These are phyloP conservation scores for Shinisaurus crocodilurus DNA, from an alignment of 2,113 vertebrate species.

Conservation along the genomic window DNA sequence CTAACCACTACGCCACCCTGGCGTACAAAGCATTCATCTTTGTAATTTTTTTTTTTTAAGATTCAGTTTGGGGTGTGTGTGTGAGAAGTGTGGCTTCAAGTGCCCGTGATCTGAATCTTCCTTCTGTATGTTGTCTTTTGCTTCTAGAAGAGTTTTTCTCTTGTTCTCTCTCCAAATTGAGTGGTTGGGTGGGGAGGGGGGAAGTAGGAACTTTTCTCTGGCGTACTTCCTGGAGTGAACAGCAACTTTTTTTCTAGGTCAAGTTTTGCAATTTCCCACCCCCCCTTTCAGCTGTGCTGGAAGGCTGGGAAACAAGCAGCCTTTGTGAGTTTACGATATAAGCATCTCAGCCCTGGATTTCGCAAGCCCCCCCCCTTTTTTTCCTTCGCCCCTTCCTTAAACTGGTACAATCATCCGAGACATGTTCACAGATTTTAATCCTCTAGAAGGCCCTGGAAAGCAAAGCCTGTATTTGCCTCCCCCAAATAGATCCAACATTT, in stretches of 20 bases:
- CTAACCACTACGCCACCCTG: no score
- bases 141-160: not conserved
- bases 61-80: no score
- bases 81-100: not conserved
- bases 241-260: not conserved
- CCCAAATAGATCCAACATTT: not conserved
- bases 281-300: no score
- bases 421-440: not conserved
- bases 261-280: no score
- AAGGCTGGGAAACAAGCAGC: not conserved
- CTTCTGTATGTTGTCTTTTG: not conserved
- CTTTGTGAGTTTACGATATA: not conserved
- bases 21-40: no score
- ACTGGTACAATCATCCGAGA: not conserved
- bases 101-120: not conserved
- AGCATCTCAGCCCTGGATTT: not conserved
- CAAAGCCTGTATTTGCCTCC: not conserved
- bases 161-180: not conserved
- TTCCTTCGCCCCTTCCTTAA: not conserved
- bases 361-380: not conserved
- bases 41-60: not conserved
- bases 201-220: not conserved
- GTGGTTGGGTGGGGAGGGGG: not conserved
- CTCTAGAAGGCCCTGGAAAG: not conserved
- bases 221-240: not conserved